Percentiles rank a stretch among this genome's conserved stretches.
Evolutionary conservation across 2,797 vertebrate genomes (phyloP).

Genomic region (Hylomyscus alleni): DNA sequence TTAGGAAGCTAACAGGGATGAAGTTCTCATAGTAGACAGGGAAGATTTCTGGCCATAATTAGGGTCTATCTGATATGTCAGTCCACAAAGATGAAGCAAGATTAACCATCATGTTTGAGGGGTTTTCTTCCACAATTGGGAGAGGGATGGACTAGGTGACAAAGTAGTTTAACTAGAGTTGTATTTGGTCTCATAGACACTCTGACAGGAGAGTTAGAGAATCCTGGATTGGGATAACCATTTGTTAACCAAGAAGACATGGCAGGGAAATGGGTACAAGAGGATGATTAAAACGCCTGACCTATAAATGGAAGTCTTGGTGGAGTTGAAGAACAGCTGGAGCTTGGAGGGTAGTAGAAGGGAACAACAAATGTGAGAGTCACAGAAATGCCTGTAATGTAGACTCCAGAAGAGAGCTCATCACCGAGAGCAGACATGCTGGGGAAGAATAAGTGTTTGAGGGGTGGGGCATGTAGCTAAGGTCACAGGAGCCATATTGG

Average conservation of each 20-base stretch:
- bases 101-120: not conserved
- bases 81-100: not conserved
- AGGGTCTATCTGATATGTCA: not conserved
- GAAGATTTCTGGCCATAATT: not conserved
- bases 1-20: not conserved
- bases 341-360: not conserved
- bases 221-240: not conserved
- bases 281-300: not conserved
- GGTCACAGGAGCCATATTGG: not conserved
- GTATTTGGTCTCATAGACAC: not conserved
- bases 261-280: not conserved
- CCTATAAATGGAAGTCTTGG: not conserved
- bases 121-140: not conserved
- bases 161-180: not conserved
- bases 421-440: not conserved
- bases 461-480: not conserved
- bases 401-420: not conserved
- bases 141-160: not conserved
- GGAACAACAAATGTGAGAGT: too few species aligned
- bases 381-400: not conserved
- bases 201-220: not conserved
- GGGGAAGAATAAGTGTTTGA: not conserved
- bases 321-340: not conserved
- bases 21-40: not conserved
- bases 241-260: not conserved